phyloP scores from a whole-genome alignment of 2,113 vertebrate species.

The Pholis gunnellus region DNA sequence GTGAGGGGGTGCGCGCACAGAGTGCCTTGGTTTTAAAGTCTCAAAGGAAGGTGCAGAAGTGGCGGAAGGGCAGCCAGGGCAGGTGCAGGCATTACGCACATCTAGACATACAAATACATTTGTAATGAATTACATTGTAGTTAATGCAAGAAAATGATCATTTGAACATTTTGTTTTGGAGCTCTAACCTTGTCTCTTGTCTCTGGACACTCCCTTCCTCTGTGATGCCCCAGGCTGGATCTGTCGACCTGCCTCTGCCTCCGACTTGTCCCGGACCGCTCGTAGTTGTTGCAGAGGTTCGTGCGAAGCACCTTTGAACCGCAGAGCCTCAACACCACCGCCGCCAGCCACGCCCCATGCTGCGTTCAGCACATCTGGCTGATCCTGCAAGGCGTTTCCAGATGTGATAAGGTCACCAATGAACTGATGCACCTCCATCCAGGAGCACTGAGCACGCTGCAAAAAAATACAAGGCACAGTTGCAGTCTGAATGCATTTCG shows the following conservation, averaged over 20 bases:
- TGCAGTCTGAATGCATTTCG: neutral
- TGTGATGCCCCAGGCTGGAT: constrained; percentile 39
- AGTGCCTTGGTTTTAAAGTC: constrained; percentile 67
- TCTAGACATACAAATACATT: constrained; percentile 50
- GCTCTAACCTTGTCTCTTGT: constrained; percentile 49
- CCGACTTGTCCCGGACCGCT: constrained; percentile 60
- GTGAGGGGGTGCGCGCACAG: constrained; percentile 6
- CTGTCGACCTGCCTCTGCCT: constrained; percentile 19
- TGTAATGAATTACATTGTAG: neutral
- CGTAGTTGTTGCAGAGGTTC: constrained; percentile 44
- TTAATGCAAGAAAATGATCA: neutral
- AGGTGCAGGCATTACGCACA: constrained; percentile 77
- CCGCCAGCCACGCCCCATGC: constrained; percentile 72
- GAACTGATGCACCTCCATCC: constrained; percentile 86
- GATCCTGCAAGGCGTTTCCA: constrained; percentile 70
- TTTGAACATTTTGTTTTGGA: too few species aligned
- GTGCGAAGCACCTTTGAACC: constrained; percentile 63
- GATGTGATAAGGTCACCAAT: constrained; percentile 83
- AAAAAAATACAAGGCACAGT: constrained; percentile 11
- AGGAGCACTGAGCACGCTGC: constrained; percentile 80
- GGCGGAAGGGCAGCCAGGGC: constrained; percentile 82
- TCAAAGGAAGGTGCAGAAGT: constrained; percentile 61
- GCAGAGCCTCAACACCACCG: constrained; percentile 50
- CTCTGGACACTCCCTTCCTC: constrained; percentile 47
- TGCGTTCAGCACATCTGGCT: constrained; percentile 70